Conservation (phyloP, 2,888 invertebrate species). For the Ornithoptera alexandrae region DNA sequence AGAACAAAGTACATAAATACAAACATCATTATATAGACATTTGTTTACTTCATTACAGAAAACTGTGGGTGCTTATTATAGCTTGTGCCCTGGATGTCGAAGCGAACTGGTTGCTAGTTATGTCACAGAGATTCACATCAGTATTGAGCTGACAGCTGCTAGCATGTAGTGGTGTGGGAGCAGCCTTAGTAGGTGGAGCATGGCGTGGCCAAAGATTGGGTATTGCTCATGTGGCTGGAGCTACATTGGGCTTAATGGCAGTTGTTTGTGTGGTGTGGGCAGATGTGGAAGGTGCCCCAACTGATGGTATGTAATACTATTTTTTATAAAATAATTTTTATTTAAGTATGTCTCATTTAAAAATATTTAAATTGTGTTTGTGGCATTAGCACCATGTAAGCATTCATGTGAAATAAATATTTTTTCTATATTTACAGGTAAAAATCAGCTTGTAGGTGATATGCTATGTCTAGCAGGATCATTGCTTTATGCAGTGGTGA, state of each 20-base stretch:
- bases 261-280: constrained; percentile 91
- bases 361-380: too few relatives aligned
- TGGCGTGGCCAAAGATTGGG: constrained; percentile 87
- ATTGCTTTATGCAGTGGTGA: constrained; percentile 87
- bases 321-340: not conserved
- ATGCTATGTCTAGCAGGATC: constrained; percentile 89
- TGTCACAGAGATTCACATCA: constrained; percentile 83
- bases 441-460: constrained; percentile 90
- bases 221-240: constrained; percentile 88
- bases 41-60: constrained; percentile 47
- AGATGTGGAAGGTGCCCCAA: constrained; percentile 86
- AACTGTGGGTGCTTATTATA: constrained; percentile 86
- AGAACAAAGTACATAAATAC: too few relatives aligned
- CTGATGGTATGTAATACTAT: constrained; percentile 70
- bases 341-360: not conserved
- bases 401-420: not conserved
- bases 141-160: constrained; percentile 85
- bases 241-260: constrained; percentile 88
- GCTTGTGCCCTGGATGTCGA: constrained; percentile 91
- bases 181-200: constrained; percentile 88
- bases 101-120: constrained; percentile 89
- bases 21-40: not conserved
- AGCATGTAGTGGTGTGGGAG: constrained; percentile 92
- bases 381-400: too few relatives aligned
- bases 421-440: constrained; percentile 72